These are phyloP conservation scores for Drosophila lacicola DNA, from an alignment of 2,888 invertebrate species.

Conservation along the genomic window DNA sequence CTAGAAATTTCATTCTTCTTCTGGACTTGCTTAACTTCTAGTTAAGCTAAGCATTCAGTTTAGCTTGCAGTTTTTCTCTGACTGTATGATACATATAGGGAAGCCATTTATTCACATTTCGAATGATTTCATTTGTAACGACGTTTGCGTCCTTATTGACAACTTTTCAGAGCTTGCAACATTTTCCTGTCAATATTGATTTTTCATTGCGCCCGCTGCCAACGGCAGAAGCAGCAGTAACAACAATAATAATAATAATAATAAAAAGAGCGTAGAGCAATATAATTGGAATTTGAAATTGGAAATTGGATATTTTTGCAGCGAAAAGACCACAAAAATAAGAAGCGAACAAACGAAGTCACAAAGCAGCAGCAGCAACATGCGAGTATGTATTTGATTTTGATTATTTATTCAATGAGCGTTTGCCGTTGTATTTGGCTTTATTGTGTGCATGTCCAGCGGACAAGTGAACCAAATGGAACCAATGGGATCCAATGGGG, in stretches of 20 bases:
- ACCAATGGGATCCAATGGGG: constrained; percentile 24
- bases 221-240: constrained; percentile 26
- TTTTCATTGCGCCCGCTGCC: constrained; percentile 64
- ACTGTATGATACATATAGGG: constrained; percentile 15
- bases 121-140: constrained; percentile 50
- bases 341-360: constrained; percentile 50
- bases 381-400: constrained; percentile 45
- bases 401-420: constrained; percentile 79
- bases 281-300: constrained; percentile 80
- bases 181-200: constrained; percentile 72
- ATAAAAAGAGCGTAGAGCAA: constrained; percentile 73
- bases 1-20: too few relatives aligned
- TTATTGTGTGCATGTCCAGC: constrained; percentile 66
- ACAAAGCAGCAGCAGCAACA: constrained; percentile 25
- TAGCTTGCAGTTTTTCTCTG: not conserved
- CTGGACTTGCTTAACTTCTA: too few relatives aligned
- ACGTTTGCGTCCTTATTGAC: constrained; percentile 32
- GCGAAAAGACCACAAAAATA: constrained; percentile 43
- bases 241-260: constrained; percentile 63
- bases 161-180: constrained; percentile 48
- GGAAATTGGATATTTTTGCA: constrained; percentile 76
- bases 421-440: constrained; percentile 69
- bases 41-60: too few relatives aligned
- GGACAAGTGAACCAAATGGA: constrained; percentile 40
- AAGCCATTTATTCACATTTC: constrained; percentile 44